Base-by-base conservation (phyloP, 2,113 vertebrate species). In the Casuarius casuarius region DNA sequence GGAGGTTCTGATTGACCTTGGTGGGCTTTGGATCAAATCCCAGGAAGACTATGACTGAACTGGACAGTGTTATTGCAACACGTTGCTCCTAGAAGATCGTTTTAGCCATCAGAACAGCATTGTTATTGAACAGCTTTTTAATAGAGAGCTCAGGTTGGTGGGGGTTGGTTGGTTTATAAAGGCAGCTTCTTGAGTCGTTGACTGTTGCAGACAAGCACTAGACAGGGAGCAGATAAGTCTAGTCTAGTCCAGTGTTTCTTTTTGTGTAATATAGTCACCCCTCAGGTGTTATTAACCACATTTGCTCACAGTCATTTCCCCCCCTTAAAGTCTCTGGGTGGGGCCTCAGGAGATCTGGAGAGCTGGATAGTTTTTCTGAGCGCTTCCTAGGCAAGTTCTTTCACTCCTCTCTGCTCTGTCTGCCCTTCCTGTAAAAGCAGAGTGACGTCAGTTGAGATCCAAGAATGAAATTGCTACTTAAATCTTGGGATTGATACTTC, bases 11-110 rank as follows among this genome's bases (percentile, higher is more conserved):
- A 62, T 12, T 79, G 87, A 96, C 87, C 74, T 85, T 7, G 0
- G 42, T 87, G 74, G 89, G 94, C 74, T 91, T 91, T 89, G 84
- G 87, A 94, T 91, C 62, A 91, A 66, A 56, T 92, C 73, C 78
- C 84, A 79, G 70, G 62, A 76, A 76, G 84, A 78, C 22, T 33
- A 48, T 1, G 66, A 38, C 62, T 15, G 2, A 91, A 68, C 40
- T 40, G 68, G 77, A 22, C 5, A 3, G 29, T 17, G 44, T 35
- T 84, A 75, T 56, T 12, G 7, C 42, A 71, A 49, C 14, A 19
- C 0, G 0, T 12, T 66, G 14, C 28, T 82, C 66, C 89, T 70
- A 29, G 20, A 82, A 78, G 89, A 8, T 11, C 61, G 44, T 25
- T 66, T 85, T 79, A 66, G 19, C 31, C 28, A 2, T 48, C 12